phyloP scores from a whole-genome alignment of 64 coral and sea anemone genomes.

The Cladopsammia gracilis region DNA sequence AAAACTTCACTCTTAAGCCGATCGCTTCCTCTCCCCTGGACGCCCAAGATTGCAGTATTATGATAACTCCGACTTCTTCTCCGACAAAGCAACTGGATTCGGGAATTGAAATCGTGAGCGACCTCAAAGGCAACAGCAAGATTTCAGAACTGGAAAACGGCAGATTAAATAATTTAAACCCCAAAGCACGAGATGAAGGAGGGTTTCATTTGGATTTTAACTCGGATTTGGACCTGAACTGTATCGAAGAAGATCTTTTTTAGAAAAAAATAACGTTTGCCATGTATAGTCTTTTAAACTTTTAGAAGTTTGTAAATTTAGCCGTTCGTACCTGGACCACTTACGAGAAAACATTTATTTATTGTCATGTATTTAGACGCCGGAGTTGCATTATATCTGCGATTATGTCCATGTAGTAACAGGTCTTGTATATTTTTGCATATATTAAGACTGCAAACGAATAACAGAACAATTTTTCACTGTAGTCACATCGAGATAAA shows the following conservation, averaged over 20 bases:
- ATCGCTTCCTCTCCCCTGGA: slow-evolving; percentile 77
- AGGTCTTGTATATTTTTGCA: slow-evolving; percentile 97
- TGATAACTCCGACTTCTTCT: slow-evolving; percentile 92
- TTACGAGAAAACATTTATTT: slow-evolving; percentile 85
- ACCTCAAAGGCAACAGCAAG: background rate
- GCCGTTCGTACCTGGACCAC: slow-evolving; percentile 26
- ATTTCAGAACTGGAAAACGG: slow-evolving; percentile 21
- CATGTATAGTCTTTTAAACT: slow-evolving; percentile 75
- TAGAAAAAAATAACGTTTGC: slow-evolving; percentile 57
- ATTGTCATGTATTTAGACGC: slow-evolving; percentile 85
- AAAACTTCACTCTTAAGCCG: slow-evolving; percentile 93
- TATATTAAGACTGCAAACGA: slow-evolving; percentile 77
- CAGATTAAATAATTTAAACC: slow-evolving; percentile 36
- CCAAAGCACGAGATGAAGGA: slow-evolving; percentile 65
- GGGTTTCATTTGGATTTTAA: slow-evolving; percentile 79
- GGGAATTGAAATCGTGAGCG: slow-evolving; percentile 16
- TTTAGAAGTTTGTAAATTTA: slow-evolving; percentile 59
- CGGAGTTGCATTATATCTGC: slow-evolving; percentile 27
- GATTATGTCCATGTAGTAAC: slow-evolving; percentile 43
- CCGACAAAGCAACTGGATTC: slow-evolving; percentile 90
- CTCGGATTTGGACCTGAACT: slow-evolving; percentile 90
- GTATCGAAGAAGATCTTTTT: slow-evolving; percentile 88
- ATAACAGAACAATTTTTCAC: background rate
- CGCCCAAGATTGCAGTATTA: slow-evolving; percentile 70
- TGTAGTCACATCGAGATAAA: background rate